Percentiles rank a stretch among this genome's conserved stretches.
These are phyloP conservation scores for Drosophila rhopaloa DNA, from an alignment of 1,140 invertebrate species.

Conservation along the genomic window DNA sequence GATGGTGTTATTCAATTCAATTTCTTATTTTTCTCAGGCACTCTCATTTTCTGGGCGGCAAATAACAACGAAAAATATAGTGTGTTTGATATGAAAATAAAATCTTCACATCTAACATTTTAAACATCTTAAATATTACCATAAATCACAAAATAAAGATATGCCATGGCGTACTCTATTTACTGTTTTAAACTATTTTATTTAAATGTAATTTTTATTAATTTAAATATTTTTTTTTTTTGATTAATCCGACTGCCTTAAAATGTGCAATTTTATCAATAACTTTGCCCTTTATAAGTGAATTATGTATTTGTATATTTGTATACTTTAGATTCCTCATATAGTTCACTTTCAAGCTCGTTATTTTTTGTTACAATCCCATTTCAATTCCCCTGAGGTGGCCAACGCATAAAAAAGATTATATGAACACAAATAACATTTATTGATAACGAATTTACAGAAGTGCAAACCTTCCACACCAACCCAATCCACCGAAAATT, in stretches of 20 bases:
- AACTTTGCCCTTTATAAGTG: slow-evolving; percentile 3
- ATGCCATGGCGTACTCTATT: too few species aligned
- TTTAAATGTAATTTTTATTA: not conserved
- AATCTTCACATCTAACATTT: too few species aligned
- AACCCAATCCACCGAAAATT: slow-evolving; percentile 3
- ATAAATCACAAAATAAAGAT: too few species aligned
- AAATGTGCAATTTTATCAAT: too few species aligned
- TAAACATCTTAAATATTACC: too few species aligned
- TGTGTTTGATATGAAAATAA: too few species aligned
- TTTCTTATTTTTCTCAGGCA: slow-evolving; percentile 1
- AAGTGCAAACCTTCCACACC: slow-evolving; percentile 14
- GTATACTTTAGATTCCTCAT: slow-evolving; percentile 14
- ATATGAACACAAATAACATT: slow-evolving; percentile 54
- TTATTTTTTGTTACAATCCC: slow-evolving; percentile 17
- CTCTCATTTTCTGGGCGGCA: not conserved
- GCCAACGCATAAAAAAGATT: slow-evolving; percentile 24
- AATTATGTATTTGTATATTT: not conserved
- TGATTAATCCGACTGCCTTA: too few species aligned
- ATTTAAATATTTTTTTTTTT: not conserved
- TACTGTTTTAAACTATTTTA: too few species aligned
- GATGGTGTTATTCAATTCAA: slow-evolving; percentile 3
- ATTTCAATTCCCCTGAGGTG: slow-evolving; percentile 36
- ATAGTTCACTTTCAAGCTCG: slow-evolving; percentile 2
- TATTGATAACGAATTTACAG: slow-evolving; percentile 76
- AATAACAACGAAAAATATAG: not conserved